These are phyloP conservation scores for Tympanoctomys barrerae DNA, from an alignment of 2,797 vertebrate genomes.

Conservation along the genomic window DNA sequence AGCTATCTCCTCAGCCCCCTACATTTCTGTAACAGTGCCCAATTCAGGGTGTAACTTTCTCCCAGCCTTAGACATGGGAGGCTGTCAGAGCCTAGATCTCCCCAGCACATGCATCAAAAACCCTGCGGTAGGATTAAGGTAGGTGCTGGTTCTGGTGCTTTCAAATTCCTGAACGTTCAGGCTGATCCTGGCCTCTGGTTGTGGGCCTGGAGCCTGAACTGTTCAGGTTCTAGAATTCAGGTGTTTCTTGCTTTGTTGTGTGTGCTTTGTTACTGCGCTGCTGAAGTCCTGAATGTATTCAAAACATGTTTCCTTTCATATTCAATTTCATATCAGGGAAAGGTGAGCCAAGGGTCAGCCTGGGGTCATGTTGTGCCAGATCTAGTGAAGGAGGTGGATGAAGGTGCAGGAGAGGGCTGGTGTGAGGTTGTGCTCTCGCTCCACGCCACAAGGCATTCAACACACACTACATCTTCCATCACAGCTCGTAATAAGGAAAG, in stretches of 20 bases:
- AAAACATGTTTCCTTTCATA: background rate
- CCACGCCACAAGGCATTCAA: background rate
- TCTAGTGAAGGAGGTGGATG: background rate
- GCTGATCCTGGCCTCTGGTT: too few species aligned
- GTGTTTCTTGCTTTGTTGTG: background rate
- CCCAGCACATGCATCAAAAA: rapidly evolving
- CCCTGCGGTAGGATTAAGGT: background rate
- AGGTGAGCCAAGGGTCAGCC: background rate
- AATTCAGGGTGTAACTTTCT: too few species aligned
- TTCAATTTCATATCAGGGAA: background rate
- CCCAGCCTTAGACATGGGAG: background rate
- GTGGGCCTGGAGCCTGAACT: too few species aligned
- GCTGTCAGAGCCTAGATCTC: background rate
- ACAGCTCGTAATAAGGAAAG: too few species aligned
- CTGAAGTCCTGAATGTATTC: background rate
- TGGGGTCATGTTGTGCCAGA: too few species aligned
- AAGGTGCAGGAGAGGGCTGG: background rate
- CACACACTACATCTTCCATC: too few species aligned
- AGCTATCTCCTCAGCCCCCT: too few species aligned
- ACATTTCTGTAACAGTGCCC: too few species aligned
- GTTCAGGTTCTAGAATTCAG: background rate
- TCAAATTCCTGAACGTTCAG: too few species aligned
- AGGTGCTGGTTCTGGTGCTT: background rate
- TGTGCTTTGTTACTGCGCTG: background rate
- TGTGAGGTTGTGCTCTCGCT: background rate